Evolutionary conservation across 1,140 invertebrate genomes (phyloP), one percentile per base, ranked within the genome.

Genomic region (Melitaea cinxia): DNA sequence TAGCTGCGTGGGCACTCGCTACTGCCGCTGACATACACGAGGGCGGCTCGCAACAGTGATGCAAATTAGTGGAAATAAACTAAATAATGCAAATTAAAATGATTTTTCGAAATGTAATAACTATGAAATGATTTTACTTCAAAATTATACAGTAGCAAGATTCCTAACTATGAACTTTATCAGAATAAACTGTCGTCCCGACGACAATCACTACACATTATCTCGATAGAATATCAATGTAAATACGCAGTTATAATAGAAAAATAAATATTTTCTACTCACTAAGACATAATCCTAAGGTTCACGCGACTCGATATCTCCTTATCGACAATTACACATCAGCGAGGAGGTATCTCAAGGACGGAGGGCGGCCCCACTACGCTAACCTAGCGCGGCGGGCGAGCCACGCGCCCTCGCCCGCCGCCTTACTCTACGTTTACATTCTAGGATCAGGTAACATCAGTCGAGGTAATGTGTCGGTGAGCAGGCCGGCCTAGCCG

Each of bases 211-310:
- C 85, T 90, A 90, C 85, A 88, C 88, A 88, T 88, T 87, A 88
- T 88, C 88, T 90, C 88, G 85, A 90, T 88, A 90, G 81, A 88
- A 87, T 87, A 88, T 88, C 68, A 74, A 80, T 80, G 78, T 85
- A 90, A 86, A 83, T 87, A 88, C 76, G 78, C 75, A 80, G 78
- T 78, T 80, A 80, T 80, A 76, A 87, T 89, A 90, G 83, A 90
- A 90, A 90, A 90, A 90, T 90, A 90, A 90, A 90, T 89, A 89
- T 88, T 90, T 86, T 90, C 86, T 90, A 90, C 86, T 79, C 79
- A 87, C 85, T 89, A 89, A 88, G 77, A 83, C 78, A 81, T 85
- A 87, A 80, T 86, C 82, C 86, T 90, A 90, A 85, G 77, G 77
- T 87, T 84, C 81, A 83, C 82, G 83, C 83, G 82, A 85, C 86